phyloP scores from a whole-genome alignment of 92 coral and sea anemone genomes.

The Micromussa lordhowensis region DNA sequence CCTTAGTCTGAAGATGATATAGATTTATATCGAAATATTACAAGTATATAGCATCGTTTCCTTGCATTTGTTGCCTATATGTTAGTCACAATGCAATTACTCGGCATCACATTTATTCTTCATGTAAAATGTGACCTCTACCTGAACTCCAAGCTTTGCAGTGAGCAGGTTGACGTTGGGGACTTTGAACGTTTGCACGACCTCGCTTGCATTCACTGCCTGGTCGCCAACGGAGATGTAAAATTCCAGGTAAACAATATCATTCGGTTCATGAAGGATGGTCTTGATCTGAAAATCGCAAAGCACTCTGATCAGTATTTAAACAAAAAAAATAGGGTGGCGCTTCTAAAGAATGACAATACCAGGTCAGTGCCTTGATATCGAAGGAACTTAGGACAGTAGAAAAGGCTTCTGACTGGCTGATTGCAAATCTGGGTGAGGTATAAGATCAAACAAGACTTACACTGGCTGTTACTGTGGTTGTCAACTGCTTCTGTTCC shows the following conservation, averaged over 20 bases:
- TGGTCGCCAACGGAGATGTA: conserved; percentile 62
- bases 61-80: no score
- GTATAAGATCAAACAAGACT: conserved; percentile 3
- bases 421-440: neutral
- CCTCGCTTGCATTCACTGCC: conserved; percentile 58
- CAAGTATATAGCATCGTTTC: no score
- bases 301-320: neutral
- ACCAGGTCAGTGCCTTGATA: no score
- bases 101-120: no score
- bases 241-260: conserved; percentile 75
- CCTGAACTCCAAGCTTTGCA: conserved; percentile 67
- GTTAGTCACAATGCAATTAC: no score
- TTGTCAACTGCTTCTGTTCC: conserved; percentile 4
- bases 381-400: no score
- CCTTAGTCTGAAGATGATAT: no score
- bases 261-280: conserved; percentile 67
- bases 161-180: conserved; percentile 53
- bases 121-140: conserved; percentile 12
- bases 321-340: neutral
- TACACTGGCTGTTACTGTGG: conserved; percentile 71
- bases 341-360: neutral
- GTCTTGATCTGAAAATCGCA: conserved; percentile 65
- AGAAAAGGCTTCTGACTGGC: no score
- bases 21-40: no score
- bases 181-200: conserved; percentile 68